phyloP scores from a whole-genome alignment of 2,797 vertebrate genomes.

The Acanthornis magna region DNA sequence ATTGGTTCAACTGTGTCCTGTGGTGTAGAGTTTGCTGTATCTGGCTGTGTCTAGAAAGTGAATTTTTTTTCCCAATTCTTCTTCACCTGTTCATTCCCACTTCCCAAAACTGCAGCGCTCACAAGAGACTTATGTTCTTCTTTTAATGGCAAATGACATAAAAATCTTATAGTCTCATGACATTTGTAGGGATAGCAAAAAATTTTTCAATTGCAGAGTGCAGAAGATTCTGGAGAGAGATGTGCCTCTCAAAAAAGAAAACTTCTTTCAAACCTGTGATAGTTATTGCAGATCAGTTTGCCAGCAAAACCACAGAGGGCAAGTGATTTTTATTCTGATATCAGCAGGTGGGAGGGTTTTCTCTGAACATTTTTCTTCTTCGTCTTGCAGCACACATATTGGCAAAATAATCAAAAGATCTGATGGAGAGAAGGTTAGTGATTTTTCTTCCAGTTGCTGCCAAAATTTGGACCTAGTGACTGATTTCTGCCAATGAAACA shows the following conservation, averaged over 20 bases:
- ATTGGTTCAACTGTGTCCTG: not conserved
- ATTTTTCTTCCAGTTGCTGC: not conserved
- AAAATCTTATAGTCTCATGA: not conserved
- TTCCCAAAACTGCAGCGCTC: not conserved
- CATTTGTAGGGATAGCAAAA: not conserved
- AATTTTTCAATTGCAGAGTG: not conserved
- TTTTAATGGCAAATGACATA: not conserved
- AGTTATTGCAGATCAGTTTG: not conserved
- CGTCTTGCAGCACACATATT: not conserved
- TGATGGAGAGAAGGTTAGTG: not conserved
- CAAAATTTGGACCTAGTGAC: not conserved
- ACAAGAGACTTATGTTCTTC: not conserved
- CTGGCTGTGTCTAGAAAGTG: not conserved
- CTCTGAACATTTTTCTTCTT: not conserved
- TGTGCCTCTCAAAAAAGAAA: not conserved
- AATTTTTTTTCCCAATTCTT: not conserved
- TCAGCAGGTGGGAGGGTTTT: not conserved
- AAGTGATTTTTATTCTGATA: not conserved
- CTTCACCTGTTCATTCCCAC: not conserved
- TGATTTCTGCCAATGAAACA: not conserved
- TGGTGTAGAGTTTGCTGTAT: not conserved
- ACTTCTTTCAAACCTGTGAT: not conserved
- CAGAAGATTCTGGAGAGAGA: not conserved
- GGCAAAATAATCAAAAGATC: not conserved
- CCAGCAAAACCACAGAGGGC: not conserved